A percentile compares a stretch with the other conserved stretches of the same genome.
These are phyloP conservation scores for Nemoura dubitans DNA, from an alignment of 2,888 invertebrate genomes.

Conservation along the genomic window DNA sequence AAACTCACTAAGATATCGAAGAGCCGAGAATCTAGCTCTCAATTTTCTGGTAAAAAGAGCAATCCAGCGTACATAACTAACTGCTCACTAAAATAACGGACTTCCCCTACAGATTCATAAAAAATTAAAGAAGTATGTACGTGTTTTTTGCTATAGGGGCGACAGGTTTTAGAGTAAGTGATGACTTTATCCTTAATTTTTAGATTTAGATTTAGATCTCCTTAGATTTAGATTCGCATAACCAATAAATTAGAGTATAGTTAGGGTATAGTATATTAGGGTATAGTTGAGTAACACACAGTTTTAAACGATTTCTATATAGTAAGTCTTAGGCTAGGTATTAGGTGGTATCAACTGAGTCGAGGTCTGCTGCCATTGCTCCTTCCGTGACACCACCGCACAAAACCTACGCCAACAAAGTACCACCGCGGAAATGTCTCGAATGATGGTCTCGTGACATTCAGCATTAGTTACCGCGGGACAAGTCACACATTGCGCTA, in stretches of 20 bases:
- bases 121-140: background rate
- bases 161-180: background rate
- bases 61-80: background rate
- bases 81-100: background rate
- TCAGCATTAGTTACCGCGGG: background rate
- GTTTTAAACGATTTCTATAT: background rate
- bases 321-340: no score
- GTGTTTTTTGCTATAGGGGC: background rate
- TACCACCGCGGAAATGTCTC: background rate
- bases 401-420: background rate
- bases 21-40: background rate
- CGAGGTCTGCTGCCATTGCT: background rate
- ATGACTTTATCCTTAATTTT: no score
- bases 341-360: no score
- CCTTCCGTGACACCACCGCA: background rate
- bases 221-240: background rate
- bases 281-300: no score
- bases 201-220: no score
- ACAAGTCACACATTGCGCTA: background rate
- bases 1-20: background rate
- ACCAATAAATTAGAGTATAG: no score
- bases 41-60: slow-evolving; percentile 42
- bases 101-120: background rate
- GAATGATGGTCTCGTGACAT: background rate
- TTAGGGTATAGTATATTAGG: no score